Evolutionary conservation across 2,797 vertebrate species (phyloP).

Genomic region (Pseudotriccus pelzelni): DNA sequence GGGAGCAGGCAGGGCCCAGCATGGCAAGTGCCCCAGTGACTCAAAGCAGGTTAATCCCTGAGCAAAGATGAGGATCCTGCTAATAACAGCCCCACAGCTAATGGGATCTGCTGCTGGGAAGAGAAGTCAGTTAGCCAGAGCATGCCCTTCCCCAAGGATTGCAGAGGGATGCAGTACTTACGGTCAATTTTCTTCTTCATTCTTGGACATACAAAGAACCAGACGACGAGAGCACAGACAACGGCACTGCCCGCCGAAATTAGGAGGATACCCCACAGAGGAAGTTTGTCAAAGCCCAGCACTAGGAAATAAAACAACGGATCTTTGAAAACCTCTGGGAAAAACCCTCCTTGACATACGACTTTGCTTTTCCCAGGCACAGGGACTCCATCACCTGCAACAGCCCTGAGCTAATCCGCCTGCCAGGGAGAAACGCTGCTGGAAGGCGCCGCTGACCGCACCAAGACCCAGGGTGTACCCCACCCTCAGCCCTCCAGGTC

Average conservation of each 20-base stretch:
- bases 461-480: not conserved
- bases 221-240: slow-evolving; percentile 87
- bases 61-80: not conserved
- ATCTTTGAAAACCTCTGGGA: slow-evolving; percentile 74
- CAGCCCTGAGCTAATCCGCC: not conserved
- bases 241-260: slow-evolving; percentile 87
- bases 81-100: not conserved
- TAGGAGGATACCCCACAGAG: slow-evolving; percentile 90
- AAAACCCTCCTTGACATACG: not conserved
- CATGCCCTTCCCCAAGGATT: not conserved
- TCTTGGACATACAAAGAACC: slow-evolving; percentile 91
- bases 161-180: slow-evolving; percentile 72
- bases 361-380: not conserved
- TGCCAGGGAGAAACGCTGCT: not conserved
- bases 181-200: slow-evolving; percentile 93
- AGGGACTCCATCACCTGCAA: not conserved
- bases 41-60: not conserved
- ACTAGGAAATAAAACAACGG: slow-evolving; percentile 84
- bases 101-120: not conserved
- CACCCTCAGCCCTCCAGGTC: not conserved
- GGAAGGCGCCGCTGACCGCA: not conserved
- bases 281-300: slow-evolving; percentile 92
- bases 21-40: not conserved
- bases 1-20: not conserved
- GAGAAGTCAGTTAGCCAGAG: not conserved